Evolutionary conservation across 1,140 invertebrate species (phyloP), one percentile per base, ranked within the genome.

Genomic region (Dendroctonus ponderosae): DNA sequence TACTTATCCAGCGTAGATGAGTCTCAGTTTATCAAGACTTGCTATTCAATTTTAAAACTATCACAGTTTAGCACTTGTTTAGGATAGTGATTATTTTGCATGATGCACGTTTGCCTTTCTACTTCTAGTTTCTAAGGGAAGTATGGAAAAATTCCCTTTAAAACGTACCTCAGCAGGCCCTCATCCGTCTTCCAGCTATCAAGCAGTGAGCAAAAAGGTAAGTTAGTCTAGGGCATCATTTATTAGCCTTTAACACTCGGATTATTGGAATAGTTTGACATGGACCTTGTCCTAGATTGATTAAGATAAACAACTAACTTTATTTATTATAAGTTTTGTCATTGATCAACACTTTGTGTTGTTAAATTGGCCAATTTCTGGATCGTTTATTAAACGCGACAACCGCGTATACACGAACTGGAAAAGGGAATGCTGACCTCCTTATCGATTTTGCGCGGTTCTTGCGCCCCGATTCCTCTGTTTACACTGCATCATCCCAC

Each of bases 131-230:
- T 37, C 26, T 26, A 48, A 50, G 58, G 38, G 52, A 49, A 50
- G 38, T 39, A 68, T 68, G 66, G 66, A 68, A 60, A 68, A 58
- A 51, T 68, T 53, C 44, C 66, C 66, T 50, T 50, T 68, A 54
- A 68, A 68, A 54, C 39, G 66, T 12, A 63, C 66, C 3, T 38
- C 42, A 5, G 48, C 42, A 5, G 48, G 53, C 0, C 40, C 66
- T 7, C 40, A 12, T 9, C 49, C 40, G 12, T 62, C 66, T n/a
- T 26, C 60, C 2, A 63, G 52, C 12, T 63, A 63, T 53, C 61
- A 63, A 41, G 39, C 61, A 8, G 61, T 63, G 7, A 54, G 15
- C 41, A 63, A 63, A 63, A 52, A 63, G 61, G 61, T 63, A 63
- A n/a, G 50, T 52, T 39, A n/a, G 38, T 38, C 11, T 60, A 46